A percentile compares a stretch with the other conserved stretches of the same genome.
Evolutionary conservation across 2,888 invertebrate genomes (phyloP).

Genomic region (Hipparchia semele): DNA sequence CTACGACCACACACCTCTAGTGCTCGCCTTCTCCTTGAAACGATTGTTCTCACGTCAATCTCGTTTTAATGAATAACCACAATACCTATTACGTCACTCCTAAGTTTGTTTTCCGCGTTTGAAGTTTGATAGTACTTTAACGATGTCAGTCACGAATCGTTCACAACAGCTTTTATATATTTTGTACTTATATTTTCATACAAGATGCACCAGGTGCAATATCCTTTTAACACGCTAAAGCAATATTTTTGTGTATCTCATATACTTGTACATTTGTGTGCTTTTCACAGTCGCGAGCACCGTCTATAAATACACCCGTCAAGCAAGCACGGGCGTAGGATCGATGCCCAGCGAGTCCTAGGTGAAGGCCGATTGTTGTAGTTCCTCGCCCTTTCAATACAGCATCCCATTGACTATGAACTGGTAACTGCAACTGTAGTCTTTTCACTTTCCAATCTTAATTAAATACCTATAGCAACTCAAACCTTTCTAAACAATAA

Average conservation of each 20-base stretch:
- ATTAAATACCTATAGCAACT: background rate
- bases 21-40: conserved; percentile 72
- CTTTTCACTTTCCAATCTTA: background rate
- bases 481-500: background rate
- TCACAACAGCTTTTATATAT: background rate
- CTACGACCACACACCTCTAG: conserved; percentile 54
- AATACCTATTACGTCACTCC: conserved; percentile 80
- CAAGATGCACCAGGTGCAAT: conserved; percentile 24
- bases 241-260: conserved; percentile 30
- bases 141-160: conserved; percentile 70
- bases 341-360: conserved; percentile 73
- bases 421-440: conserved; percentile 8
- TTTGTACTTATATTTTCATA: conserved; percentile 4
- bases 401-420: conserved; percentile 54
- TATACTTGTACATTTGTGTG: conserved; percentile 38
- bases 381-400: conserved; percentile 64
- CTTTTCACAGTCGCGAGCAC: conserved; percentile 57
- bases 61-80: conserved; percentile 76
- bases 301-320: conserved; percentile 76
- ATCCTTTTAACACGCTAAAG: conserved; percentile 17
- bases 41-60: conserved; percentile 78
- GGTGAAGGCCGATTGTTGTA: conserved; percentile 74
- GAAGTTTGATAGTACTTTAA: conserved; percentile 69
- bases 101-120: conserved; percentile 77
- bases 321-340: conserved; percentile 65